These are phyloP conservation scores for Euclidia mi DNA, from an alignment of 2,888 invertebrate species.

Conservation along the genomic window DNA sequence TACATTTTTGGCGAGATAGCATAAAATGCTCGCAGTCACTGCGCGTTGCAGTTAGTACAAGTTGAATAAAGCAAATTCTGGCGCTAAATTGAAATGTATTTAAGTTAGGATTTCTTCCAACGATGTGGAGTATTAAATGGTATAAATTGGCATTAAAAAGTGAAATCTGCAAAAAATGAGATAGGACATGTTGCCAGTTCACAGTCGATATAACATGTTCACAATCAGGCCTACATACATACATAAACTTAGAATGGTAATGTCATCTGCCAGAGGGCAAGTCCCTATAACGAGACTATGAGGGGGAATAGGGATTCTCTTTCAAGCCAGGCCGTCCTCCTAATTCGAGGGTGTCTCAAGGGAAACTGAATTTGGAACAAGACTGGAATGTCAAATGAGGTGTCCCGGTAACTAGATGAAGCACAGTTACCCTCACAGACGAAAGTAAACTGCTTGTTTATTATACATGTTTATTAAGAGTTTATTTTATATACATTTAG, in stretches of 20 bases:
- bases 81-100: no score
- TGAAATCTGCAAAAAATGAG: no score
- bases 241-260: neutral
- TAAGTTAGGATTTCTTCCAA: no score
- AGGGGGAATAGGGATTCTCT: conserved; percentile 7
- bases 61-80: no score
- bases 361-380: conserved; percentile 26
- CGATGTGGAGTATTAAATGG: no score
- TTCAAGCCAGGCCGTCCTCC: conserved; percentile 13
- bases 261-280: neutral
- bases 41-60: no score
- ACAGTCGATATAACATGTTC: no score
- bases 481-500: no score
- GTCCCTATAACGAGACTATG: neutral
- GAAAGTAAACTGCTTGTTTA: conserved; percentile 2
- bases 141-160: no score
- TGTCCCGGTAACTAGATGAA: conserved; percentile 10
- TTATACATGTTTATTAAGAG: conserved; percentile 2
- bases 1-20: no score
- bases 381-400: conserved; percentile 31
- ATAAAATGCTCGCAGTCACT: no score
- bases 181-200: no score
- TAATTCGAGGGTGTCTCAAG: conserved; percentile 17
- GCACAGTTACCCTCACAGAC: conserved; percentile 13
- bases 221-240: neutral